Evolutionary conservation across 2,888 invertebrate species (phyloP), one percentile per base, ranked within the genome.

Genomic region (Synergus gifuensis): DNA sequence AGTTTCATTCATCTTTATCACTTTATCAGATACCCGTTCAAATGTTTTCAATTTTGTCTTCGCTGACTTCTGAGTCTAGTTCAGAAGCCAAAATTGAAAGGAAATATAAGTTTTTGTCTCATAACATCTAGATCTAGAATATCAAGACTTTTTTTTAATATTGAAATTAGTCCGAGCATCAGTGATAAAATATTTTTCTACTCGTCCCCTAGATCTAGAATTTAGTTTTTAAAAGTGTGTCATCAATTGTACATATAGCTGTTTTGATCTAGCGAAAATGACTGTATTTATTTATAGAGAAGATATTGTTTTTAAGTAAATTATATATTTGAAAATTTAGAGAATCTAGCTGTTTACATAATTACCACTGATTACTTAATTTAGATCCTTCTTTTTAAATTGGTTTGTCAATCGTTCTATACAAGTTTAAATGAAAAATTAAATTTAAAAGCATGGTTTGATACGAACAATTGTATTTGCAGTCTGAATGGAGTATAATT

Each of bases 11-110:
- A 76, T 81, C 73, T 85, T 84, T 88, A 89, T 90, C 90, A 90
- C 73, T 85, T 84, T 88, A 89, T 90, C 90, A 90, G 89, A 90
- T 90, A 90, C 90, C 90, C 90, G 90, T 90, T 89, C 82, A 87
- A 79, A 80, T 82, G 42, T 54, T 58, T 78, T 83, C 40, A 54
- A 22, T 49, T 36, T 12, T 18, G 16, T 49, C 79, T 66, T 16
- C 66, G 42, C 36, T 42, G 12, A 8, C 67, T 67, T 36, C n/a
- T 42, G 8, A 66, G 4, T 60, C 22, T 22, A 12, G 11, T 28
- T 60, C 60, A 22, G 60, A 22, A 22, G 22, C 11, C 4, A 1
- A 60, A 60, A 60, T 60, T 60, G 11, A 28, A 60, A 9, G 12
- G 18, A 28, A 60, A 60, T 11, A 18, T 60, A 14, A 2, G 7